phyloP scores from a whole-genome alignment of 2,797 vertebrate genomes.

The Sebastes nivosus region DNA sequence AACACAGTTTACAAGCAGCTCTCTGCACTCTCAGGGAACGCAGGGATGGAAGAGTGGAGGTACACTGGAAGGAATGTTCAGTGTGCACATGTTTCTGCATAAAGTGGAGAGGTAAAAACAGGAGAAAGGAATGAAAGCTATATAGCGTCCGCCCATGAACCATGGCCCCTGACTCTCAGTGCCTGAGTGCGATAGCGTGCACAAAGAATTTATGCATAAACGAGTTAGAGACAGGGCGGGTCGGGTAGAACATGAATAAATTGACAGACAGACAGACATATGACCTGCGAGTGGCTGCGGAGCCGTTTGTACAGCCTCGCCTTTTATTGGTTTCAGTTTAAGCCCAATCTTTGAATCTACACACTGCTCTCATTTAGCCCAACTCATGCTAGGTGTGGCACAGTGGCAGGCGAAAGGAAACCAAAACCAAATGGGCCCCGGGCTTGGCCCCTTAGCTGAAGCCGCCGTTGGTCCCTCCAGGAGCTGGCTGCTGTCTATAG shows the following conservation, averaged over 20 bases:
- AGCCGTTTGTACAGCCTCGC: conserved; percentile 59
- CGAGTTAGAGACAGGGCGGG: conserved; percentile 63
- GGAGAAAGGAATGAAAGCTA: conserved; percentile 39
- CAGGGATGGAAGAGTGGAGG: conserved; percentile 37
- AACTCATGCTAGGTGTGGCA: conserved; percentile 82
- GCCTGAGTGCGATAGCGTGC: conserved; percentile 59
- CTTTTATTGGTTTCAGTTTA: conserved; percentile 75
- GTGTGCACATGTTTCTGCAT: conserved; percentile 32
- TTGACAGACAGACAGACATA: conserved; percentile 73
- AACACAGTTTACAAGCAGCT: conserved; percentile 15
- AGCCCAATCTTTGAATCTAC: conserved; percentile 66
- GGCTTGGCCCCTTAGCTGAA: conserved; percentile 71
- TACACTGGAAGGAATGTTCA: conserved; percentile 46
- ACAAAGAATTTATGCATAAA: conserved; percentile 60
- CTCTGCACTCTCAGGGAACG: neutral
- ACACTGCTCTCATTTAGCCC: conserved; percentile 83
- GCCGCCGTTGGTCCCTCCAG: conserved; percentile 68
- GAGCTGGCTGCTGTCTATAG: conserved; percentile 64
- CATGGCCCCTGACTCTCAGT: conserved; percentile 44
- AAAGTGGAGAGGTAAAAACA: conserved; percentile 25
- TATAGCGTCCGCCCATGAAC: conserved; percentile 33
- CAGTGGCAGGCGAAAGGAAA: conserved; percentile 79
- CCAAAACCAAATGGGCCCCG: conserved; percentile 79
- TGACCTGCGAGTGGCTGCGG: conserved; percentile 61
- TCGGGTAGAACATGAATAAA: conserved; percentile 53